Evolutionary conservation across 2,113 vertebrate genomes (phyloP).

Genomic region (Cinclus mexicanus): DNA sequence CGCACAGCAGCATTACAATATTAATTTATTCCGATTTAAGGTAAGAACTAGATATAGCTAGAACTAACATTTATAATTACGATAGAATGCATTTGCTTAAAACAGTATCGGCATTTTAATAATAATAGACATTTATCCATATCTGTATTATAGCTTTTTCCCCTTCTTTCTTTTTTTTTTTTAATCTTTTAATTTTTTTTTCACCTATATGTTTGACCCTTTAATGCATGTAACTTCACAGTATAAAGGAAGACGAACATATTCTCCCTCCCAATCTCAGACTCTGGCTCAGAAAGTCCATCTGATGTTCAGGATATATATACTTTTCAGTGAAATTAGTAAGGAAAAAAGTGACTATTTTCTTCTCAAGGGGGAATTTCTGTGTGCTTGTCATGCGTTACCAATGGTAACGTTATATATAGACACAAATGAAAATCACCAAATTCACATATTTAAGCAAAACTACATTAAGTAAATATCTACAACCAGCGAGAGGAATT

Average conservation of each 20-base stretch:
- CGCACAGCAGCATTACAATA: slow-evolving; percentile 85
- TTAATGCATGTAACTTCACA: slow-evolving; percentile 81
- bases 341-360: slow-evolving; percentile 46
- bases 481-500: slow-evolving; percentile 69
- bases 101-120: slow-evolving; percentile 80
- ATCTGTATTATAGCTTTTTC: slow-evolving; percentile 79
- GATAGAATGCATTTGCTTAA: slow-evolving; percentile 82
- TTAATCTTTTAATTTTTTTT: slow-evolving; percentile 12
- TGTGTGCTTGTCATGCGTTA: slow-evolving; percentile 78
- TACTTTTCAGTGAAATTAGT: slow-evolving; percentile 58
- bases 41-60: slow-evolving; percentile 81
- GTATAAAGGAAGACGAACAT: slow-evolving; percentile 76
- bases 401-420: slow-evolving; percentile 72
- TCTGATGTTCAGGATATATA: slow-evolving; percentile 47
- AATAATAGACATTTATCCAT: slow-evolving; percentile 87
- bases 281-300: slow-evolving; percentile 64
- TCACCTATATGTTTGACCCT: slow-evolving; percentile 75
- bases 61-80: slow-evolving; percentile 83
- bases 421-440: slow-evolving; percentile 53
- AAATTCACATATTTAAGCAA: slow-evolving; percentile 74
- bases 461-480: slow-evolving; percentile 72
- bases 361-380: slow-evolving; percentile 55
- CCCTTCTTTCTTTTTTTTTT: slow-evolving; percentile 22
- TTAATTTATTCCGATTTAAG: slow-evolving; percentile 82
- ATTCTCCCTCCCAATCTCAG: slow-evolving; percentile 67